Evolutionary conservation across 2,797 vertebrate genomes (phyloP).

Genomic region (Coregonus sp.): DNA sequence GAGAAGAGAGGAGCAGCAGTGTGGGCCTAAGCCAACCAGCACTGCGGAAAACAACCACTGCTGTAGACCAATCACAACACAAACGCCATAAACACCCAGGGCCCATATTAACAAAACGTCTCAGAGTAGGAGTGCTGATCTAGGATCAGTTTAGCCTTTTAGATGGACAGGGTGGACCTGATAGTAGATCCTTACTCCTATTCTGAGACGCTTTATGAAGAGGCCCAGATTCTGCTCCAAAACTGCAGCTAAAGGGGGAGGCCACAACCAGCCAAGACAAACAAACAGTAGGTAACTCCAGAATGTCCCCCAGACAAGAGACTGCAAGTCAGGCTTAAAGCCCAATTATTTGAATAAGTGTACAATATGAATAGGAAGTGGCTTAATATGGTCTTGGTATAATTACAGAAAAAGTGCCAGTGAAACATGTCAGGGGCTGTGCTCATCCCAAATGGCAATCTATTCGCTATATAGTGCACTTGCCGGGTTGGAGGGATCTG

Average conservation of each 20-base stretch:
- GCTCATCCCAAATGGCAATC: not conserved
- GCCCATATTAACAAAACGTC: not conserved
- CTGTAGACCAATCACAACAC: constrained; percentile 57
- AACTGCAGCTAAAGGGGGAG: too few relatives aligned
- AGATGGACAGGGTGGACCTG: not conserved
- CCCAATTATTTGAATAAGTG: not conserved
- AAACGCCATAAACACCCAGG: constrained; percentile 26
- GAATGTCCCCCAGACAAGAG: not conserved
- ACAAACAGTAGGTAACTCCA: not conserved
- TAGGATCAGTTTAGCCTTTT: not conserved
- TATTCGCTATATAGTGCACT: not conserved
- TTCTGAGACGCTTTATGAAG: not conserved
- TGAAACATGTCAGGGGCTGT: not conserved
- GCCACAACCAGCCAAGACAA: not conserved
- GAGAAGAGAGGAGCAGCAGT: constrained; percentile 33
- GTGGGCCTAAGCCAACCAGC: not conserved
- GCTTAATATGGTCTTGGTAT: not conserved
- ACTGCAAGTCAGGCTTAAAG: not conserved
- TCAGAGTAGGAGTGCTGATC: not conserved
- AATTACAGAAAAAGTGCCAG: not conserved
- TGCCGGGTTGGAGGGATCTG: too few relatives aligned
- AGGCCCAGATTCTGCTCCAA: too few relatives aligned
- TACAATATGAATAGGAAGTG: not conserved
- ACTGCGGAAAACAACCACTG: constrained; percentile 38
- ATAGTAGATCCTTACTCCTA: not conserved